Evolutionary conservation across 1,140 invertebrate genomes (phyloP).

Genomic region (Protaetia brevitarsis): DNA sequence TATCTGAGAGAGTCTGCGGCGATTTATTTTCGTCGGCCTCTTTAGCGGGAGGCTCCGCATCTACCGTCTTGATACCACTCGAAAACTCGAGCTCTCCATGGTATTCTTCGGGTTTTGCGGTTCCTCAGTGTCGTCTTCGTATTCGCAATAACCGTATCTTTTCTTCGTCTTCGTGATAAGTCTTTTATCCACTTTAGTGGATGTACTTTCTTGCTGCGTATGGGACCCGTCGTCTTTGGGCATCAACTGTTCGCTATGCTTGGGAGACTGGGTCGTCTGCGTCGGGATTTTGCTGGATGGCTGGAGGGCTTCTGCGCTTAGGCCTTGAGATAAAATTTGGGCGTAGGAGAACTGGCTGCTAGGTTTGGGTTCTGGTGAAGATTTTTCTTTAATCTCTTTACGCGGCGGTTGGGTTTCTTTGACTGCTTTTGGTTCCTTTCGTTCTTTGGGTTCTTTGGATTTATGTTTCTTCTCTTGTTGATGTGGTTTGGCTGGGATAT

Average conservation of each 20-base stretch:
- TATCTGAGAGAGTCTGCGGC: conserved; percentile 10
- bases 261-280: conserved; percentile 41
- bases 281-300: conserved; percentile 54
- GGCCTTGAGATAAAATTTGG: conserved; percentile 67
- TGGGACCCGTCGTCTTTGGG: conserved; percentile 39
- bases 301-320: conserved; percentile 54
- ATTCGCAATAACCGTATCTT: conserved; percentile 19
- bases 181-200: conserved; percentile 27
- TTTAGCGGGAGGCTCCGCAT: background rate
- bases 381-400: background rate
- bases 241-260: conserved; percentile 38
- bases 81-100: conserved; percentile 18
- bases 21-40: conserved; percentile 1
- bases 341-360: conserved; percentile 58
- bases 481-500: background rate
- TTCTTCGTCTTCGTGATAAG: conserved; percentile 25
- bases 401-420: background rate
- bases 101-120: background rate
- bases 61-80: background rate
- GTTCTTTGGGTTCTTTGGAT: background rate
- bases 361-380: background rate
- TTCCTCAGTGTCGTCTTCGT: background rate
- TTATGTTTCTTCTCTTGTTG: background rate
- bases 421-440: background rate
- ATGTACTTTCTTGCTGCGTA: conserved; percentile 31